Percentiles rank a stretch among this genome's conserved stretches.
Evolutionary conservation across 2,113 vertebrate species (phyloP).

Genomic region (Ranitomeya variabilis): DNA sequence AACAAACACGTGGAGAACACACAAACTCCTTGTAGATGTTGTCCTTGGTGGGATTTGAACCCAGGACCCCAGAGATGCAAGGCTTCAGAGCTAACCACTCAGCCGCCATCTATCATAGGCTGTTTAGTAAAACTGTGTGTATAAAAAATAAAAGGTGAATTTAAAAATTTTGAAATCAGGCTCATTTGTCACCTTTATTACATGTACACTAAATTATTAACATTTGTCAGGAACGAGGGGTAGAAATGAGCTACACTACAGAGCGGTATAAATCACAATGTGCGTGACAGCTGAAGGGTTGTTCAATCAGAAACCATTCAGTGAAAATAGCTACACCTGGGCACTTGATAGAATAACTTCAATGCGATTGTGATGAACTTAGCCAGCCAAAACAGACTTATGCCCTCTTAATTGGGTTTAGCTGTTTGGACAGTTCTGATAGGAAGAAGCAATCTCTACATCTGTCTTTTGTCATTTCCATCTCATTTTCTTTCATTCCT

Average conservation of each 20-base stretch:
- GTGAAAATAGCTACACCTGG: neutral
- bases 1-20: too few species aligned
- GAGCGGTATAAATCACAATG: neutral
- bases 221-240: neutral
- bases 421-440: conserved; percentile 31
- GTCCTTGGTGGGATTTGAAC: too few species aligned
- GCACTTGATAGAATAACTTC: neutral
- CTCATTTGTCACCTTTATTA: neutral
- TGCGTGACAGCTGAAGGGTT: conserved; percentile 16
- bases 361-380: conserved; percentile 20
- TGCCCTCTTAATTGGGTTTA: conserved; percentile 28
- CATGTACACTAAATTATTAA: neutral
- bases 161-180: neutral
- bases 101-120: neutral
- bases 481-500: conserved; percentile 41
- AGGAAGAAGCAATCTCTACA: conserved; percentile 32
- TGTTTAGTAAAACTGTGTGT: neutral
- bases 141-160: neutral
- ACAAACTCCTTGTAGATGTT: too few species aligned
- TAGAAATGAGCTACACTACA: neutral
- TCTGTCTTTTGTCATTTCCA: conserved; percentile 46
- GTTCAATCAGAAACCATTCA: conserved; percentile 24
- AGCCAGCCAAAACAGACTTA: conserved; percentile 20
- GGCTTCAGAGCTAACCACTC: too few species aligned
- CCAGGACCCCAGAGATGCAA: too few species aligned